Conservation (phyloP, 2,113 vertebrate species). For the Pseudorhombus dupliciocellatus region DNA sequence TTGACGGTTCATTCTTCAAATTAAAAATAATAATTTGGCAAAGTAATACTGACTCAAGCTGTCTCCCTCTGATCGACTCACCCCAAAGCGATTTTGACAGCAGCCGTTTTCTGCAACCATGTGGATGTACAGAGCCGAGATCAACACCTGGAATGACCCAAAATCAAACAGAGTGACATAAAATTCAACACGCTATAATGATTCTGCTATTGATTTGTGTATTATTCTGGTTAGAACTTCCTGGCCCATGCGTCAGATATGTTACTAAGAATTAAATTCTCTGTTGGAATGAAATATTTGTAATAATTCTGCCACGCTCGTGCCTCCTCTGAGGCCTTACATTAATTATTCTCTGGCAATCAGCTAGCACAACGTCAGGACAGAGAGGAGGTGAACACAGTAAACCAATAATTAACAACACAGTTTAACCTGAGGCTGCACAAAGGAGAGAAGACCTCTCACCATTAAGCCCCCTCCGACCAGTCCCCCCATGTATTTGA, state of each 20-base stretch:
- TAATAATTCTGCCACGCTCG: background rate
- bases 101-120: slow-evolving; percentile 70
- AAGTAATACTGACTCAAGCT: background rate
- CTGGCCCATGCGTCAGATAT: background rate
- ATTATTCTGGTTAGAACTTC: too few relatives aligned
- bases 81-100: slow-evolving; percentile 80
- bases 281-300: background rate
- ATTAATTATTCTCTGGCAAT: background rate
- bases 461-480: slow-evolving; percentile 82
- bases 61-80: slow-evolving; percentile 54
- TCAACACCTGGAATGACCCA: slow-evolving; percentile 67
- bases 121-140: slow-evolving; percentile 79
- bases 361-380: background rate
- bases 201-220: too few relatives aligned
- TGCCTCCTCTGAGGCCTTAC: too few relatives aligned
- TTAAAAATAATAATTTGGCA: background rate
- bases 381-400: background rate
- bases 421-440: background rate
- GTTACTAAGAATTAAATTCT: too few relatives aligned
- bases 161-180: background rate
- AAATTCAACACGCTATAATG: background rate
- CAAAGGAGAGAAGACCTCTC: slow-evolving; percentile 36
- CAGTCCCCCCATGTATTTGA: slow-evolving; percentile 82
- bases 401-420: background rate
- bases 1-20: background rate